Evolutionary conservation across 2,113 vertebrate genomes (phyloP).

Genomic region (Egretta garzetta): DNA sequence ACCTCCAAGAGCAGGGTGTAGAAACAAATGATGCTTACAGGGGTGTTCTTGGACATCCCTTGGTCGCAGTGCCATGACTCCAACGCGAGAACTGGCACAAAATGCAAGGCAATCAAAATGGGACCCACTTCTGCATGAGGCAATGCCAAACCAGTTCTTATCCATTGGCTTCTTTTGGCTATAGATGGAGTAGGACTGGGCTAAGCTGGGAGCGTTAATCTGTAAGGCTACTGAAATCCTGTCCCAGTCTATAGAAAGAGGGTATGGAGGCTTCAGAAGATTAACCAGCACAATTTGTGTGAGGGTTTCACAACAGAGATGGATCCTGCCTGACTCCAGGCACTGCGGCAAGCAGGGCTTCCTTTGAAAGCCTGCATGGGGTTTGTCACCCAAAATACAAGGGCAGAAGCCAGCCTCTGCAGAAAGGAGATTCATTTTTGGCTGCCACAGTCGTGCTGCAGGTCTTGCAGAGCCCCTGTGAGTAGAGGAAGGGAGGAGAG

Average conservation of each 20-base stretch:
- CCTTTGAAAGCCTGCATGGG: not conserved
- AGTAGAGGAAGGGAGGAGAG: not conserved
- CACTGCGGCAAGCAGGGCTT: not conserved
- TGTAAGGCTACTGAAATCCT: not conserved
- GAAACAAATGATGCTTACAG: not conserved
- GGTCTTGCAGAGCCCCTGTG: not conserved
- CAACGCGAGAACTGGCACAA: not conserved
- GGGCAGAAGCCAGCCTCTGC: not conserved
- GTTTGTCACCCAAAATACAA: not conserved
- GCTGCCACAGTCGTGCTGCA: not conserved
- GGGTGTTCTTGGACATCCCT: not conserved
- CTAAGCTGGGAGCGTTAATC: not conserved
- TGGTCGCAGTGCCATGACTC: not conserved
- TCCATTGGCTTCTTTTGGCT: not conserved
- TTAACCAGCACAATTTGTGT: not conserved
- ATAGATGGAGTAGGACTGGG: not conserved
- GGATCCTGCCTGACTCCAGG: not conserved
- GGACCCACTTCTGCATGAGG: rapidly evolving
- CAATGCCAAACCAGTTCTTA: not conserved
- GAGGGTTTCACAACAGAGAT: not conserved
- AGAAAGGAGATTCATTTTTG: not conserved
- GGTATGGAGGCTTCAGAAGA: not conserved
- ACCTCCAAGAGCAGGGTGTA: not conserved
- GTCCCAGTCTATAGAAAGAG: not conserved
- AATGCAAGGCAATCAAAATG: not conserved